Evolutionary conservation across 2,888 invertebrate species (phyloP).

Genomic region (Epinotia bilunana): DNA sequence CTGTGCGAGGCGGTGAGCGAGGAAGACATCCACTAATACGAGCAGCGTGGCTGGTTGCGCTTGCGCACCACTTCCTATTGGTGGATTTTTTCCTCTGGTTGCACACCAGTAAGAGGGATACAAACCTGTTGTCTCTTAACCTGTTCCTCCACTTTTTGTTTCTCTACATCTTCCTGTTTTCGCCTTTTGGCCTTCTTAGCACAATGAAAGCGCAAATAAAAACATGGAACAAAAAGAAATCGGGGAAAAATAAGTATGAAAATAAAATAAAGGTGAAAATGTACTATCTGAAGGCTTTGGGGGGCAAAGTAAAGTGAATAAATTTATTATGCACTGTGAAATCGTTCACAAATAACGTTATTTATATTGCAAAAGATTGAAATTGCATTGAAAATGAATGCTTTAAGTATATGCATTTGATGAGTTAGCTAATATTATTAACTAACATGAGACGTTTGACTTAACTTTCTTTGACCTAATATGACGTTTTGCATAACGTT

Average conservation of each 20-base stretch:
- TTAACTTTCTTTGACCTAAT: background rate
- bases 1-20: no score
- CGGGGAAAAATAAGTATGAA: conserved; percentile 43
- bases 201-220: conserved; percentile 84
- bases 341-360: background rate
- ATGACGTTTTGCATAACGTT: no score
- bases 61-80: no score
- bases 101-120: conserved; percentile 41
- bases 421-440: background rate
- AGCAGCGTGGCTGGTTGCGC: no score
- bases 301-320: no score
- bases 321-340: no score
- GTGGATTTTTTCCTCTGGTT: no score
- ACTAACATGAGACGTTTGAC: background rate
- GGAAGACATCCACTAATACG: no score
- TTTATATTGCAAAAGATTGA: background rate
- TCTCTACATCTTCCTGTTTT: conserved; percentile 93
- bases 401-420: background rate
- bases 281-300: background rate
- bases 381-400: background rate
- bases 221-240: conserved; percentile 79
- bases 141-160: conserved; percentile 92
- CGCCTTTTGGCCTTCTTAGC: conserved; percentile 90
- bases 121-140: conserved; percentile 93
- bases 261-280: conserved; percentile 47